Conservation (phyloP, 1,140 invertebrate species). For the Atta texana region DNA sequence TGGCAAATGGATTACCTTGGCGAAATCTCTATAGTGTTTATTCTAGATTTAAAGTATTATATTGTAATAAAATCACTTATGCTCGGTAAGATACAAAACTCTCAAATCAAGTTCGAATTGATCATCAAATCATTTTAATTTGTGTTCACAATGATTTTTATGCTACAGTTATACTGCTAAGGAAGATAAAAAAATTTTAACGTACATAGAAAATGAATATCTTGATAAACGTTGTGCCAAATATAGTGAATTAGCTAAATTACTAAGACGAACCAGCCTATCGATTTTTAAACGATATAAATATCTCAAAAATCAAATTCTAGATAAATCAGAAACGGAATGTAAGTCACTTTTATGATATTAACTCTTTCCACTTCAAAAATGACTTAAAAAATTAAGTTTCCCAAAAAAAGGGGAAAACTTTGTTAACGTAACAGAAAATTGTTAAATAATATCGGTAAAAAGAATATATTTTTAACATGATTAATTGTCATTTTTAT, state of each 20-base stretch:
- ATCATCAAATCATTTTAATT: not conserved
- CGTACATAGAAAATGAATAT: slow-evolving; percentile 41
- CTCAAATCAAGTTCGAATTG: not conserved
- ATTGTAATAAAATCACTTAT: slow-evolving; percentile 44
- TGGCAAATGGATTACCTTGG: slow-evolving; percentile 80
- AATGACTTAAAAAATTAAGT: too few species aligned
- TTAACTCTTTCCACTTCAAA: not conserved
- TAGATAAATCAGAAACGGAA: not conserved
- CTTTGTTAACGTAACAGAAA: too few species aligned
- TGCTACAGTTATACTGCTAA: slow-evolving; percentile 56
- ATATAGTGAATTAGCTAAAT: slow-evolving; percentile 65
- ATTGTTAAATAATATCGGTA: too few species aligned
- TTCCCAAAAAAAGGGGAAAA: too few species aligned
- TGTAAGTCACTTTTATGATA: slow-evolving; percentile 28
- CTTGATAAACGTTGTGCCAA: not conserved
- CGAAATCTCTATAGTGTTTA: slow-evolving; percentile 80
- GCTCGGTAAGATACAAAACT: slow-evolving; percentile 52
- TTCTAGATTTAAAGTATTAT: slow-evolving; percentile 78
- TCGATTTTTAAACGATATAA: slow-evolving; percentile 72
- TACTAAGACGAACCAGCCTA: slow-evolving; percentile 65
- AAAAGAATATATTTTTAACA: too few species aligned
- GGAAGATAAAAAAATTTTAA: slow-evolving; percentile 75
- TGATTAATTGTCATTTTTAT: too few species aligned
- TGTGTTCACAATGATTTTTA: not conserved
- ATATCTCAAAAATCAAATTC: slow-evolving; percentile 40